Conservation (phyloP, 1,140 invertebrate genomes). For the Calephelis virginiensis region DNA sequence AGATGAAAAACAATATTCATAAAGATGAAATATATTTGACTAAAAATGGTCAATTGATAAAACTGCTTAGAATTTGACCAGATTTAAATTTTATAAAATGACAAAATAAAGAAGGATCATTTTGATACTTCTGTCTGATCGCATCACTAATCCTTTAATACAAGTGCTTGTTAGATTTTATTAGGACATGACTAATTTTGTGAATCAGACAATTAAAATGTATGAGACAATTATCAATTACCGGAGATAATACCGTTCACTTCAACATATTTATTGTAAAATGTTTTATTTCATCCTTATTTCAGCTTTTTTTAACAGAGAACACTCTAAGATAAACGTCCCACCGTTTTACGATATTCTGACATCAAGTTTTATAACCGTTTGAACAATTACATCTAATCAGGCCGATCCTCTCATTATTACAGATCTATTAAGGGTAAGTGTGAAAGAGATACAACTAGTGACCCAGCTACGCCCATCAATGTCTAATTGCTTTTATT, state of each 20-base stretch:
- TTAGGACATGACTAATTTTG: constrained; percentile 31
- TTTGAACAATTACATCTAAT: constrained; percentile 77
- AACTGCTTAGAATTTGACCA: too few relatives aligned
- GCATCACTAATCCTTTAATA: constrained; percentile 48
- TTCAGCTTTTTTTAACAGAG: constrained; percentile 46
- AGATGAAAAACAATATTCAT: too few relatives aligned
- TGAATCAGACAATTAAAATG: constrained; percentile 66
- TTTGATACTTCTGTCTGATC: constrained; percentile 47
- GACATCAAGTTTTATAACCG: constrained; percentile 77
- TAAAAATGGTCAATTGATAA: too few relatives aligned
- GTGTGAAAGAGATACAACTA: constrained; percentile 50
- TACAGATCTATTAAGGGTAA: constrained; percentile 27
- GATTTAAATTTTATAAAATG: not conserved
- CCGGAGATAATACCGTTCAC: too few relatives aligned
- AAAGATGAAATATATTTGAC: too few relatives aligned
- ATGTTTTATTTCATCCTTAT: constrained; percentile 18
- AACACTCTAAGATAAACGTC: constrained; percentile 55
- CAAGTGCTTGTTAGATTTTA: constrained; percentile 40
- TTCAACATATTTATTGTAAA: constrained; percentile 11
- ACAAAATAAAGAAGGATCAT: not conserved
- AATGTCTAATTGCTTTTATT: constrained; percentile 78
- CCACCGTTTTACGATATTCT: constrained; percentile 68
- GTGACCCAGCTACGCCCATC: constrained; percentile 64
- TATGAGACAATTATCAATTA: constrained; percentile 21
- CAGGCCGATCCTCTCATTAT: constrained; percentile 46